Conservation (phyloP, 2,797 vertebrate species). For the Sylvilagus floridanus region DNA sequence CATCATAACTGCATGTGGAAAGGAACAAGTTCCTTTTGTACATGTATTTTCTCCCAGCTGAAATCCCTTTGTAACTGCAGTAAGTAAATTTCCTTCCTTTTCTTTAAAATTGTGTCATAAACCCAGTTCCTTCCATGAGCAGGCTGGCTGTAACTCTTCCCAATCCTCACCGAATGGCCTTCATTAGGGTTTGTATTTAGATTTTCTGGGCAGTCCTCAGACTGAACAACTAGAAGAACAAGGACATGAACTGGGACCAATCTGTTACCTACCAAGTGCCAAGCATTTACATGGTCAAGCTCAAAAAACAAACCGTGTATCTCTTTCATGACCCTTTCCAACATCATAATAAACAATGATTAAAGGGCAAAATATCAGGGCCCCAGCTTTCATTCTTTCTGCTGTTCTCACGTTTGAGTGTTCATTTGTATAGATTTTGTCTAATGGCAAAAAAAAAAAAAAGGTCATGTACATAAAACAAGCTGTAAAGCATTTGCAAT, state of each 20-base stretch:
- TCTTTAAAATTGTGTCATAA: conserved; percentile 21
- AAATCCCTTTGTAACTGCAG: background rate
- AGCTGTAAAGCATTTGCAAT: background rate
- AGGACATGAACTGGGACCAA: background rate
- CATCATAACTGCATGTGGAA: background rate
- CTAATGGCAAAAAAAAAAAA: background rate
- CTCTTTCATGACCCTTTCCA: background rate
- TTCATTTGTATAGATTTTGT: background rate
- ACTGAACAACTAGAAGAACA: background rate
- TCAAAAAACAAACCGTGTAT: background rate
- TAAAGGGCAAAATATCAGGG: background rate
- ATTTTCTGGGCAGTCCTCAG: background rate
- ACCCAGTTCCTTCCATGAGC: background rate
- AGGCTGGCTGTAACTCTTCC: background rate
- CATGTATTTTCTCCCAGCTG: background rate
- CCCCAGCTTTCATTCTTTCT: background rate
- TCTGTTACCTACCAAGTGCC: background rate
- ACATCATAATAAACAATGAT: background rate
- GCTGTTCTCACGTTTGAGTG: background rate
- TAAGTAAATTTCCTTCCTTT: background rate
- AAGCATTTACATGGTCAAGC: background rate
- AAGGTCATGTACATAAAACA: background rate
- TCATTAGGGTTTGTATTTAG: background rate
- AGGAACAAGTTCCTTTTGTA: background rate
- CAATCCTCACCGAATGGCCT: background rate